A percentile compares a stretch with the other conserved stretches of the same genome.
These are phyloP conservation scores for Drosophila falleni DNA, from an alignment of 2,888 invertebrate species.

Conservation along the genomic window DNA sequence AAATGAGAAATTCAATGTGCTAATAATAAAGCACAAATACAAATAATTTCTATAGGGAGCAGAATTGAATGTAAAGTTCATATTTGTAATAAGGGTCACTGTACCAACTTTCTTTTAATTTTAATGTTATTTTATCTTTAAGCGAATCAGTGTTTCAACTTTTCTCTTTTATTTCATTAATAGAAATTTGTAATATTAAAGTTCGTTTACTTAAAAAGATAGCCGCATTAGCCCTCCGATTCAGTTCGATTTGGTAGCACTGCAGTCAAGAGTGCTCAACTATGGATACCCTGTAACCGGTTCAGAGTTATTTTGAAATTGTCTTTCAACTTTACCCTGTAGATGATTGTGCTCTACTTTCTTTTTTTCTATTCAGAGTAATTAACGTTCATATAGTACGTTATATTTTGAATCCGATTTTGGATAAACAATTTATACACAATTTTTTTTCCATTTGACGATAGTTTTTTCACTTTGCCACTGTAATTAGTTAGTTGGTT, in stretches of 20 bases:
- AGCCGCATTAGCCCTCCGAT: background rate
- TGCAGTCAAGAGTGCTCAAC: background rate
- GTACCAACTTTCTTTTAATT: constrained; percentile 50
- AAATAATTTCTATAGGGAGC: constrained; percentile 4
- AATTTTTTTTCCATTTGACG: too few relatives aligned
- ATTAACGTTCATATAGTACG: background rate
- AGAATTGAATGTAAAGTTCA: constrained; percentile 25
- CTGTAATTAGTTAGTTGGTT: background rate
- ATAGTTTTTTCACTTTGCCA: background rate
- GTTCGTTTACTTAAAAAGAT: background rate
- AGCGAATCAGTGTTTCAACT: constrained; percentile 10
- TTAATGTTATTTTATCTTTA: constrained; percentile 14
- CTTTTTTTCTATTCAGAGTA: background rate
- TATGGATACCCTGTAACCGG: background rate
- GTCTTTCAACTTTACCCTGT: background rate
- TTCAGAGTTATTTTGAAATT: background rate
- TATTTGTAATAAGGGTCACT: constrained; percentile 22
- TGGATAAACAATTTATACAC: background rate
- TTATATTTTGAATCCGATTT: background rate
- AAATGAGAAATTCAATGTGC: constrained; percentile 63
- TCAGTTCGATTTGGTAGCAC: background rate
- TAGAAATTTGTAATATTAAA: background rate
- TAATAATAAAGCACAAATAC: constrained; percentile 25
- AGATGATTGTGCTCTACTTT: background rate
- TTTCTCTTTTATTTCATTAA: constrained; percentile 4